Evolutionary conservation across 2,113 vertebrate species (phyloP).

Genomic region (Athene noctua): DNA sequence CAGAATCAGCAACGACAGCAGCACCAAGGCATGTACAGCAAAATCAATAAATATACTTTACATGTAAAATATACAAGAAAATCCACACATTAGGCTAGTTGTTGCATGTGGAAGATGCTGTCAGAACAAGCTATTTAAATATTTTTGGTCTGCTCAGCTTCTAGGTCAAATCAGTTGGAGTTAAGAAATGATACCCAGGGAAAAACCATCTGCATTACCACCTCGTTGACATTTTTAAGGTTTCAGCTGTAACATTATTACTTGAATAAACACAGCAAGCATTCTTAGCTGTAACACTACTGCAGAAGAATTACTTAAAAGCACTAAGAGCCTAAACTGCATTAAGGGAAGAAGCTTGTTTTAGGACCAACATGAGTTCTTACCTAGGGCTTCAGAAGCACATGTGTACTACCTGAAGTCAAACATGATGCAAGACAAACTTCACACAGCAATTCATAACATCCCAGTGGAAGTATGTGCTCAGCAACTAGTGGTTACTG

Average conservation of each 20-base stretch:
- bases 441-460: neutral
- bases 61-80: neutral
- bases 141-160: neutral
- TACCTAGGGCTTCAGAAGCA: neutral
- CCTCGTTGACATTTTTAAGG: neutral
- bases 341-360: neutral
- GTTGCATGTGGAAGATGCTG: neutral
- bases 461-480: neutral
- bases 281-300: neutral
- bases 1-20: neutral
- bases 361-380: neutral
- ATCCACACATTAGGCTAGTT: neutral
- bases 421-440: neutral
- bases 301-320: neutral
- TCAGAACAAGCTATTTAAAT: neutral
- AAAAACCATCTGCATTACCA: neutral
- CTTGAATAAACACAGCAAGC: neutral
- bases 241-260: neutral
- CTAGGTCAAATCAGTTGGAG: neutral
- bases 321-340: neutral
- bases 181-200: neutral
- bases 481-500: neutral
- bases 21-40: neutral
- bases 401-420: neutral
- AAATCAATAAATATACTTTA: neutral